Conservation (phyloP, 2,113 vertebrate species). For the Etheostoma spectabile region DNA sequence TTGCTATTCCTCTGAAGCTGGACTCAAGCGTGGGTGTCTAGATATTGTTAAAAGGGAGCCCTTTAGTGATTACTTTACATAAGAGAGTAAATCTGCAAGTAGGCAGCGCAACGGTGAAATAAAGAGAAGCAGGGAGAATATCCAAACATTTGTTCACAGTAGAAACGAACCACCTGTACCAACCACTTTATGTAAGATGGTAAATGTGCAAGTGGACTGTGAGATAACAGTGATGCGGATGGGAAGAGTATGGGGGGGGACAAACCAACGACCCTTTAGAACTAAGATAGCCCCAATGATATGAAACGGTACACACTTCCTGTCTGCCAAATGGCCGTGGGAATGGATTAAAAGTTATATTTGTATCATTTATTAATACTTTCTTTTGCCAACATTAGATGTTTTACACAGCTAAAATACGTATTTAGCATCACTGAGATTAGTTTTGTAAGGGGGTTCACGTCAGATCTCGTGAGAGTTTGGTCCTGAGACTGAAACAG, state of each 20-base stretch:
- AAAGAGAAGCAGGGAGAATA: conserved; percentile 8
- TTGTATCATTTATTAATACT: too few species aligned
- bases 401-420: too few species aligned
- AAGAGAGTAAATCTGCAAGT: conserved; percentile 49
- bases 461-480: too few species aligned
- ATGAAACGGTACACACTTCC: too few species aligned
- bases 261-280: too few species aligned
- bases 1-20: conserved; percentile 25
- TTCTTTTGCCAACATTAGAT: too few species aligned
- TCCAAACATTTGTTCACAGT: background rate
- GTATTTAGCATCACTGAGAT: too few species aligned
- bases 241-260: background rate
- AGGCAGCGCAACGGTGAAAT: conserved; percentile 24
- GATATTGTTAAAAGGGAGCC: conserved; percentile 28
- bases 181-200: conserved; percentile 48
- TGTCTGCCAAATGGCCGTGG: too few species aligned
- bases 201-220: conserved; percentile 18
- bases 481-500: too few species aligned
- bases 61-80: conserved; percentile 56
- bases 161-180: conserved; percentile 26
- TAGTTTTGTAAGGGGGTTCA: too few species aligned
- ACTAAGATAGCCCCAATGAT: too few species aligned
- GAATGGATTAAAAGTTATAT: too few species aligned
- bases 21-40: conserved; percentile 25
- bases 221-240: background rate